These are phyloP conservation scores for Platysteira castanea DNA, from an alignment of 2,113 vertebrate species.

Conservation along the genomic window DNA sequence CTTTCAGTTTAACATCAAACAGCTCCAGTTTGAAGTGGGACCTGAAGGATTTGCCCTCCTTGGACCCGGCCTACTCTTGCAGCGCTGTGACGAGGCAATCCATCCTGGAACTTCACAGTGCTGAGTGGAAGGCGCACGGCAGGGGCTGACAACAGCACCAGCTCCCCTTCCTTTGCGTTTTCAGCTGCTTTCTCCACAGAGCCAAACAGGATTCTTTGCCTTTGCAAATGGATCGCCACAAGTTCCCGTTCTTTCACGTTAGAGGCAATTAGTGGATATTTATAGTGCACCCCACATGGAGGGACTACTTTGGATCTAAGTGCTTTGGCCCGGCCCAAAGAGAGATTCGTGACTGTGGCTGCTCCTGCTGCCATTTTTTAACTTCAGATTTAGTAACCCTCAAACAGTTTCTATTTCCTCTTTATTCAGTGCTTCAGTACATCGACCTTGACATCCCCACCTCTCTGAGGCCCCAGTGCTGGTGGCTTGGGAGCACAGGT, in stretches of 20 bases:
- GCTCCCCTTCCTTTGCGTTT: neutral
- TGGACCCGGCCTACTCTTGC: neutral
- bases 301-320: neutral
- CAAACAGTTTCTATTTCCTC: neutral
- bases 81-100: fast-evolving
- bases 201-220: neutral
- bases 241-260: neutral
- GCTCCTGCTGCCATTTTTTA: neutral
- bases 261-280: neutral
- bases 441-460: neutral
- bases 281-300: neutral
- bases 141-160: neutral
- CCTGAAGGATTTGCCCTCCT: neutral
- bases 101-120: neutral
- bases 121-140: neutral
- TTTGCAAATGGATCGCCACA: neutral
- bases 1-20: neutral
- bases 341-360: neutral
- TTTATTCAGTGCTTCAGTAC: neutral
- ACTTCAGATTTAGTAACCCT: neutral
- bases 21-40: neutral
- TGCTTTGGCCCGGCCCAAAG: neutral
- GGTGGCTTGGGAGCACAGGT: neutral
- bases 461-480: too few species aligned
- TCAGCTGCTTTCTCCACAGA: neutral